Evolutionary conservation across 2,797 vertebrate species (phyloP).

Genomic region (Pelobates cultripes): DNA sequence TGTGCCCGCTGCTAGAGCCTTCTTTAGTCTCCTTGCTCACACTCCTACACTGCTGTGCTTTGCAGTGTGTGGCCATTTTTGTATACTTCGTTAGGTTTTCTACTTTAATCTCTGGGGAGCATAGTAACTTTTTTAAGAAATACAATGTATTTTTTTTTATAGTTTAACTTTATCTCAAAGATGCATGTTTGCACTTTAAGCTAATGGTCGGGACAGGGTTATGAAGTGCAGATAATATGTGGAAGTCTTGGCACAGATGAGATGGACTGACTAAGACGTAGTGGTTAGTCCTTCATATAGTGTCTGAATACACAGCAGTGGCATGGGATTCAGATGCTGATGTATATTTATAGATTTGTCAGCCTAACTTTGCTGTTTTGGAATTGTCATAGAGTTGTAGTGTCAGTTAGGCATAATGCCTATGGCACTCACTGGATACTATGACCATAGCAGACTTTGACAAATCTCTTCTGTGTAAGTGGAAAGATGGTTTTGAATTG

Average conservation of each 20-base stretch:
- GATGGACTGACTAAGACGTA: background rate
- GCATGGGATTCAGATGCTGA: too few species aligned
- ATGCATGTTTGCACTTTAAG: slow-evolving; percentile 52
- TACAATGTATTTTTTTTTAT: background rate
- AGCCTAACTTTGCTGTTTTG: too few species aligned
- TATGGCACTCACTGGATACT: too few species aligned
- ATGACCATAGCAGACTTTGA: too few species aligned
- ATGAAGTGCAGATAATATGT: slow-evolving; percentile 1
- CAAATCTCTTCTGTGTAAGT: too few species aligned
- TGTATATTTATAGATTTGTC: too few species aligned
- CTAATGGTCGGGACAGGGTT: slow-evolving; percentile 26
- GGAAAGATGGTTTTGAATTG: too few species aligned
- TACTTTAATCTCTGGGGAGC: background rate
- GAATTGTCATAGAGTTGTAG: too few species aligned
- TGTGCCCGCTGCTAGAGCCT: background rate
- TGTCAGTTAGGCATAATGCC: too few species aligned
- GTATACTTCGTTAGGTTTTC: background rate
- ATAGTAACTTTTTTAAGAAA: background rate
- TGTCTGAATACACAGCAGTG: too few species aligned
- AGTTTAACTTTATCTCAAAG: slow-evolving; percentile 39
- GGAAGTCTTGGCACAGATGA: background rate
- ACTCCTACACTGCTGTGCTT: background rate
- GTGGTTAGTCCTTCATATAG: too few species aligned
- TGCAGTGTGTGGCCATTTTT: slow-evolving; percentile 10
- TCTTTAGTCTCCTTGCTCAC: slow-evolving; percentile 4